These are phyloP conservation scores for Conchocele bisecta DNA, from an alignment of 2,888 invertebrate genomes.

Conservation along the genomic window DNA sequence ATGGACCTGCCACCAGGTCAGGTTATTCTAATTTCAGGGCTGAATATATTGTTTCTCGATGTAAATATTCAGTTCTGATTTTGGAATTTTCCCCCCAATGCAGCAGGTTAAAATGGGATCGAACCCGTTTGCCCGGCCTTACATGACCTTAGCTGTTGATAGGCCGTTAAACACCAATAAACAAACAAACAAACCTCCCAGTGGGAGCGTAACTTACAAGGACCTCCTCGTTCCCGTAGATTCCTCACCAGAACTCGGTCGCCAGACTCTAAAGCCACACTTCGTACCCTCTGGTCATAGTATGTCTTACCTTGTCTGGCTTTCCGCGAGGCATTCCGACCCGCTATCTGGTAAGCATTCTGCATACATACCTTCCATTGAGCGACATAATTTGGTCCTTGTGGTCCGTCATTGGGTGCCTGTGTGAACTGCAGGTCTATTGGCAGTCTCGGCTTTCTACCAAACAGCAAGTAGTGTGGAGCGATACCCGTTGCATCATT, in stretches of 20 bases:
- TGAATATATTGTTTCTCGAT: too few relatives aligned
- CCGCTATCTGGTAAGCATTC: constrained; percentile 13
- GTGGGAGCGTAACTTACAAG: background rate
- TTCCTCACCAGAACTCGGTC: background rate
- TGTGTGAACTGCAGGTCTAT: constrained; percentile 20
- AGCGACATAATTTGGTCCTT: constrained; percentile 10
- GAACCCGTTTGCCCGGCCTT: too few relatives aligned
- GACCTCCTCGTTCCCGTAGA: constrained; percentile 15
- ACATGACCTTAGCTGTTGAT: too few relatives aligned
- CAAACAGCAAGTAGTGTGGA: constrained; percentile 19
- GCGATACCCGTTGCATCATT: constrained; percentile 16
- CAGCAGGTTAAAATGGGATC: too few relatives aligned
- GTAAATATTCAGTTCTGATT: too few relatives aligned
- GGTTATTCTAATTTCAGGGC: too few relatives aligned
- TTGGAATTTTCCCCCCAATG: too few relatives aligned
- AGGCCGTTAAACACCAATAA: too few relatives aligned
- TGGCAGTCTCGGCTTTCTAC: constrained; percentile 12
- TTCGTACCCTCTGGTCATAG: background rate
- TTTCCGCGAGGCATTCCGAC: background rate
- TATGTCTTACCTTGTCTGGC: background rate
- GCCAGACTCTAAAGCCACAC: background rate
- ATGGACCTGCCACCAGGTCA: too few relatives aligned
- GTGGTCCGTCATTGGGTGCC: too few relatives aligned
- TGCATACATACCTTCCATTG: constrained; percentile 17
- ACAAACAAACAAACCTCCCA: too few relatives aligned